Base-by-base conservation (phyloP, 1,140 invertebrate species). In the Bombus pascuorum region DNA sequence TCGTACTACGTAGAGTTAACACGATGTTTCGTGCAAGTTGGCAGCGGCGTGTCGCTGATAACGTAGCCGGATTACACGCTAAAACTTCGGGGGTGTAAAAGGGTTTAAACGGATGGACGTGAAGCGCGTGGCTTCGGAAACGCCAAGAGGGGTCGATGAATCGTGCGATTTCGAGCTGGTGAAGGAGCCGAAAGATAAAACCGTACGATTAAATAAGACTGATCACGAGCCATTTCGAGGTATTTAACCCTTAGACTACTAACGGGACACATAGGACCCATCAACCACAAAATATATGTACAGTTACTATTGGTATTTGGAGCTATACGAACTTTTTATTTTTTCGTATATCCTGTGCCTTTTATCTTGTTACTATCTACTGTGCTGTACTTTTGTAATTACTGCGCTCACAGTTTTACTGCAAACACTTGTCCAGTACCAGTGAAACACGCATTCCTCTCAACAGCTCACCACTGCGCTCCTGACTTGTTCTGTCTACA, bases 11-110 rank as follows among this genome's bases (percentile, higher is more conserved):
- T 59, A 12, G 32, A 57, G 65, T 78, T 78, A 79, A 84, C 83
- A 84, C 47, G 66, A 47, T 80, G 76, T 79, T 84, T 72, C 83
- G 83, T 79, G 83, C 83, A 79, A 59, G 53, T 79, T 79, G 65
- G 37, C 47, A 71, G 32, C 75, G 39, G n/a, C 53, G 22, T 53
- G 65, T 79, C 39, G 32, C 68, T 72, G 76, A 84, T 84, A 84
- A 84, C 83, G 53, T n/a, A 13, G n/a, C 32, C 42, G 18, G 75
- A 84, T 78, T 71, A 25, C 53, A 44, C 18, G 82, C 25, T 71
- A 53, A 76, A 83, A 83, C 59, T 75, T 32, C 25, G 59, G 18
- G 59, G 47, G 66, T 53, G 74, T 68, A 71, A 71, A 84, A 39
- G 22, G 75, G 53, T 79, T 79, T 37, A 71, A 53, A 62, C 65